phyloP scores from a whole-genome alignment of 2,113 vertebrate genomes.

The Microcebus jonahi region DNA sequence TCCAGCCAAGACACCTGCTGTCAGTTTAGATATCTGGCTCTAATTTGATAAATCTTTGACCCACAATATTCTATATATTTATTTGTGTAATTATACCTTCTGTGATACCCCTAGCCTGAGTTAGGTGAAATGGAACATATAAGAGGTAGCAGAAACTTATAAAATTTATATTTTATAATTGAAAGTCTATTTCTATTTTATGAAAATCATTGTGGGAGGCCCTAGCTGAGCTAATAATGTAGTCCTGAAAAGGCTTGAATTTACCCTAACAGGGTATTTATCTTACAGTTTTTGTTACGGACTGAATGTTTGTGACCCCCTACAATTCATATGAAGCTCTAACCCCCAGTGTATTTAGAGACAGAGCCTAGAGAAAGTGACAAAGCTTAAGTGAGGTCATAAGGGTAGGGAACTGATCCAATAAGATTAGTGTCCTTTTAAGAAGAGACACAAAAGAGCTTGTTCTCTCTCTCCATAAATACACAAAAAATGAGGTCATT shows the following conservation, averaged over 20 bases:
- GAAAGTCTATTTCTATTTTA: conserved; percentile 10
- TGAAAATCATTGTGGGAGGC: not conserved
- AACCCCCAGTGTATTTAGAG: not conserved
- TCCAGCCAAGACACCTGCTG: not conserved
- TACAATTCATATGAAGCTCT: not conserved
- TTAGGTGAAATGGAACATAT: not conserved
- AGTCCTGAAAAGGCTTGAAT: not conserved
- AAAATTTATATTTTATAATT: not conserved
- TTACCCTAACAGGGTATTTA: not conserved
- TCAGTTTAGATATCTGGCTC: not conserved
- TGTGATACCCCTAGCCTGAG: not conserved
- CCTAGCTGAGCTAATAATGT: not conserved
- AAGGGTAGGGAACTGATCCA: not conserved
- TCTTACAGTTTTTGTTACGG: not conserved
- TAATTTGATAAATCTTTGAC: conserved; percentile 20
- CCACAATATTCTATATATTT: not conserved
- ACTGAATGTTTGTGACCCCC: not conserved
- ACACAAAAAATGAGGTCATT: not conserved
- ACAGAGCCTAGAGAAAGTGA: not conserved
- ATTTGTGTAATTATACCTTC: not conserved
- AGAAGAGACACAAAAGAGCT: not conserved
- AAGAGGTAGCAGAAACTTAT: not conserved
- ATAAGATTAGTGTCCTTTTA: not conserved
- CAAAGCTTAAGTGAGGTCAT: not conserved
- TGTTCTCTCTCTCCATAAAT: not conserved